These are phyloP conservation scores for Drosophila sechellia DNA, from an alignment of 1,140 invertebrate genomes.

Conservation along the genomic window DNA sequence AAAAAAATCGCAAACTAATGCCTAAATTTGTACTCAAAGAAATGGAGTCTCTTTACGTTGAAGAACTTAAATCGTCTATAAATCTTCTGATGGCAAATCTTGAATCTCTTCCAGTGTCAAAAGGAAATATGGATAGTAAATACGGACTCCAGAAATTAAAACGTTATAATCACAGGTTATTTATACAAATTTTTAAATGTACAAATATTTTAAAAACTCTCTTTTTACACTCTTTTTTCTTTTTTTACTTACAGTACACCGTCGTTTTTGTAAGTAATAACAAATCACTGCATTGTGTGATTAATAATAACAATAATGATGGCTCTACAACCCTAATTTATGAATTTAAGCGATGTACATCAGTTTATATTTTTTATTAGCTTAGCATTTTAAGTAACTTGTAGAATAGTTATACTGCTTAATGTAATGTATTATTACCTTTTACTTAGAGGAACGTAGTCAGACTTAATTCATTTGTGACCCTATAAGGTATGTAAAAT, in stretches of 20 bases:
- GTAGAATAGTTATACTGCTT: too few relatives aligned
- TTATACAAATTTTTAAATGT: neutral
- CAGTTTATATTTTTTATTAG: too few relatives aligned
- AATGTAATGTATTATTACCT: too few relatives aligned
- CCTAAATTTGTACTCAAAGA: conserved; percentile 99
- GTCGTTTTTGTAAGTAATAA: conserved; percentile 79
- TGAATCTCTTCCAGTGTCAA: conserved; percentile 99
- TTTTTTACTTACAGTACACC: conserved; percentile 66
- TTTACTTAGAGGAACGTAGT: too few relatives aligned
- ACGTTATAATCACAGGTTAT: conserved; percentile 97
- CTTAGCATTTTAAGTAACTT: too few relatives aligned
- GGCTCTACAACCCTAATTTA: too few relatives aligned
- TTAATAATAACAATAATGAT: too few relatives aligned
- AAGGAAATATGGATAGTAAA: conserved; percentile 98
- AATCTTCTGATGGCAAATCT: conserved; percentile 99
- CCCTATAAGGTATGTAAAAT: too few relatives aligned
- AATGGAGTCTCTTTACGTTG: conserved; percentile 99
- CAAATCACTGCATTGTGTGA: neutral
- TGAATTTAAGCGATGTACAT: too few relatives aligned
- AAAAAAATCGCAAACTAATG: conserved; percentile 99
- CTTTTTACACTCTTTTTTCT: conserved; percentile 11
- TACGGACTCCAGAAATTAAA: conserved; percentile 98
- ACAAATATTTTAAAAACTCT: conserved; percentile 6
- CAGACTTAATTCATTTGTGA: too few relatives aligned
- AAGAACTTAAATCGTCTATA: conserved; percentile 98